Percentiles rank a stretch among this genome's conserved stretches.
Evolutionary conservation across 2,113 vertebrate genomes (phyloP).

Genomic region (Psittacula cyanocephala): DNA sequence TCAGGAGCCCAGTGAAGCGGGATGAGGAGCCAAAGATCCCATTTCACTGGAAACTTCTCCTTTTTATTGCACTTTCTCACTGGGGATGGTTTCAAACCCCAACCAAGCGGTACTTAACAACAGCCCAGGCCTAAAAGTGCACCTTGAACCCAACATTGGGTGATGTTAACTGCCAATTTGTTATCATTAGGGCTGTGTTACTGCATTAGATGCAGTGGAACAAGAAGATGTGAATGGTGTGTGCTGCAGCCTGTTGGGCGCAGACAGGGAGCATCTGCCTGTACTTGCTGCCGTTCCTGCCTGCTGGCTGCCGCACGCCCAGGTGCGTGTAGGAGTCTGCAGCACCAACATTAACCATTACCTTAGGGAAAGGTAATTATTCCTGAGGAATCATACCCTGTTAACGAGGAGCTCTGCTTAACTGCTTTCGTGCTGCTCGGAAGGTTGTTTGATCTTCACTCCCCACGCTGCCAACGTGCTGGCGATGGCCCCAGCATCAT

Average conservation of each 20-base stretch:
- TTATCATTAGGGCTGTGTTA: background rate
- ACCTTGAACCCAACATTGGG: rapidly evolving
- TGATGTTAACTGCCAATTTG: background rate
- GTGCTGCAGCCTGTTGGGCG: background rate
- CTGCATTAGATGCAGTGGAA: background rate
- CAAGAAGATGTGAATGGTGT: background rate
- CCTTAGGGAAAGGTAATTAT: constrained; percentile 52
- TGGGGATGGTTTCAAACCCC: background rate
- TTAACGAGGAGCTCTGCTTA: background rate
- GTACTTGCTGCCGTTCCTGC: constrained; percentile 6
- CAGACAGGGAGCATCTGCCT: constrained; percentile 8
- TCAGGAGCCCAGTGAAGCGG: background rate
- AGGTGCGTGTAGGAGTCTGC: background rate
- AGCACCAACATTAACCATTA: constrained; percentile 40
- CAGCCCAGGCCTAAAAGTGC: background rate
- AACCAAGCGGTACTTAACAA: background rate
- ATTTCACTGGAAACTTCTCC: background rate
- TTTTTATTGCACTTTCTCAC: background rate
- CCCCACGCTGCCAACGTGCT: rapidly evolving
- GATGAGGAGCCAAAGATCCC: background rate
- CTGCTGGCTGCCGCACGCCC: background rate
- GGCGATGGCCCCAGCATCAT: rapidly evolving
- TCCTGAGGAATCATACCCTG: background rate
- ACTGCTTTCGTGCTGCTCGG: background rate
- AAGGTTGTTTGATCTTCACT: background rate